Evolutionary conservation across 2,888 invertebrate genomes (phyloP).

Genomic region (Masnerella sp.): DNA sequence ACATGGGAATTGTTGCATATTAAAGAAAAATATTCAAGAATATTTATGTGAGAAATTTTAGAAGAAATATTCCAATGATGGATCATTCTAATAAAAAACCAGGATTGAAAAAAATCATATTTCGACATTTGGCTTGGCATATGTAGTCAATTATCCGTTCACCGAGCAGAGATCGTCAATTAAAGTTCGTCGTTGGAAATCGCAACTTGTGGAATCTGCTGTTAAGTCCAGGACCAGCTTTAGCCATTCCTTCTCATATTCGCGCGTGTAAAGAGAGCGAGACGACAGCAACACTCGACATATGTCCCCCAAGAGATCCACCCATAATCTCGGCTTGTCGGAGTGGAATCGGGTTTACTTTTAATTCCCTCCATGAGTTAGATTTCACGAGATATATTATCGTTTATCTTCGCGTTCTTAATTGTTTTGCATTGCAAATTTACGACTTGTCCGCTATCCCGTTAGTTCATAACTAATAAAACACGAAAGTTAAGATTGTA

Average conservation of each 20-base stretch:
- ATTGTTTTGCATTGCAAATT: constrained; percentile 10
- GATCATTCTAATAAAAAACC: too few species aligned
- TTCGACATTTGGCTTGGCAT: too few species aligned
- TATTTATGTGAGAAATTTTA: too few species aligned
- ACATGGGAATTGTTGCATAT: too few species aligned
- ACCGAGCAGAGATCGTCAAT: constrained; percentile 23
- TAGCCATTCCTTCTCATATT: constrained; percentile 44
- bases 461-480: too few species aligned
- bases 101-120: too few species aligned
- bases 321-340: constrained; percentile 35
- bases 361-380: constrained; percentile 42
- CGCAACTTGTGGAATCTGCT: constrained; percentile 37
- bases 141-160: too few species aligned
- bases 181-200: constrained; percentile 38
- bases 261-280: constrained; percentile 15
- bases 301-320: constrained; percentile 43
- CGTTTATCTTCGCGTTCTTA: constrained; percentile 10
- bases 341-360: constrained; percentile 36
- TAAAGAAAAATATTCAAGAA: too few species aligned
- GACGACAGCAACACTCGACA: constrained; percentile 29
- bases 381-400: constrained; percentile 30
- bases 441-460: too few species aligned
- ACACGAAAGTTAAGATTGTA: too few species aligned
- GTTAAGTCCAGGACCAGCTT: constrained; percentile 10
- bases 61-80: too few species aligned